Evolutionary conservation across 2,888 invertebrate genomes (phyloP), one percentile per base, ranked within the genome.

Genomic region (Empis stercorea): DNA sequence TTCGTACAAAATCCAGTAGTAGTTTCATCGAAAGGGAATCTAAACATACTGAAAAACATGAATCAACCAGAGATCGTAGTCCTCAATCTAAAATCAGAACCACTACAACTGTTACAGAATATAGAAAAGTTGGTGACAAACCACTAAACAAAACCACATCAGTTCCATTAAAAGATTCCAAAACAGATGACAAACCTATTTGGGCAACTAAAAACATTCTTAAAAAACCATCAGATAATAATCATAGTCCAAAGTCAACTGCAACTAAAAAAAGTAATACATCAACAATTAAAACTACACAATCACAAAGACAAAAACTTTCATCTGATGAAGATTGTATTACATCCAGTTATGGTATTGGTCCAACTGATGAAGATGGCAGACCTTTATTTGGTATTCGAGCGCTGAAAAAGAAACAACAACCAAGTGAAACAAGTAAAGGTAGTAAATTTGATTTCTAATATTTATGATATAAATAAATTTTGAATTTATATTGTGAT

Each of bases 271-370:
- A 37, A 52, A 71, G 20, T 67, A 72, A 57, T 60, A 63, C 51
- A 62, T 70, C 47, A 56, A 71, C 48, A 64, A 74, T 48, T 15
- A 50, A 47, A 11, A 54, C 44, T 57, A 59, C 60, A 60, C 52
- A 56, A 3, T 63, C 62, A 48, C 66, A 60, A 16, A 66, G 63
- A 47, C 66, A 69, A 44, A 49, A 57, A 4, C 49, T 50, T 30
- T 60, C 64, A 1, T 74, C 73, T 0, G 66, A 66, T 46, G 68
- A 68, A 47, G 82, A 84, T 61, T 76, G 76, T 27, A 81, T 87
- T 49, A 86, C 82, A 4, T 86, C 86, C 2, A 83, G 85, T 62
- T 87, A 87, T 64, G 87, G 87, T 2, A 82, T 85, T 2, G 87
- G 87, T 1, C 87, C 87, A 23, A 79, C 83, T 3, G 87, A 87